phyloP scores from a whole-genome alignment of 2,888 invertebrate species.

The Empis stercorea region DNA sequence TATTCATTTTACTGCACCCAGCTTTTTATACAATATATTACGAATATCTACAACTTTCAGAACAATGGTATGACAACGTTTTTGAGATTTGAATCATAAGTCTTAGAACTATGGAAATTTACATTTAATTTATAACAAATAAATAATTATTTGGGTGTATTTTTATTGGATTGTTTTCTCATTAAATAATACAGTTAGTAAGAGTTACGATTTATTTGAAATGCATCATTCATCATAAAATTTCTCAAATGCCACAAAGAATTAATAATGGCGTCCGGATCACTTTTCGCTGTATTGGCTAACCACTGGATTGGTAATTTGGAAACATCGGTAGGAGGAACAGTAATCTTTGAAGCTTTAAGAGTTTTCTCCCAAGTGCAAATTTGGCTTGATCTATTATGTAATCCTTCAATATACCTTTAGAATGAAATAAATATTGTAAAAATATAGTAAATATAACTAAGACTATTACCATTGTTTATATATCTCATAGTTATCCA shows the following conservation, averaged over 20 bases:
- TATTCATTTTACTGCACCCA: too few relatives aligned
- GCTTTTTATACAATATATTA: too few relatives aligned
- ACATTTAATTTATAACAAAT: too few relatives aligned
- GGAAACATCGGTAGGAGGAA: conserved; percentile 49
- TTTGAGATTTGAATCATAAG: too few relatives aligned
- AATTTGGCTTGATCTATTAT: conserved; percentile 70
- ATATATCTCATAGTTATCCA: too few relatives aligned
- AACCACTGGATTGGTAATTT: conserved; percentile 80
- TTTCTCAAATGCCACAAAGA: conserved; percentile 89
- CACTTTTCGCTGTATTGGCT: conserved; percentile 32
- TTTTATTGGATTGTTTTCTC: too few relatives aligned
- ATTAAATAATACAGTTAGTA: conserved; percentile 15
- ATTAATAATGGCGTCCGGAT: conserved; percentile 50
- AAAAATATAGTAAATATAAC: not conserved
- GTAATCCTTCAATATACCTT: conserved; percentile 92
- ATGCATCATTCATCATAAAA: conserved; percentile 84
- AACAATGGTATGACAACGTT: too few relatives aligned
- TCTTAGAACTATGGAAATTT: too few relatives aligned
- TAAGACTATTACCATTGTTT: too few relatives aligned
- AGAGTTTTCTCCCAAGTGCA: conserved; percentile 84
- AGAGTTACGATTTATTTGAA: conserved; percentile 45
- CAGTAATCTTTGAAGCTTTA: conserved; percentile 52
- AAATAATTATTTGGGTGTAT: too few relatives aligned
- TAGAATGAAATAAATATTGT: not conserved
- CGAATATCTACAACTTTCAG: too few relatives aligned